Conservation (phyloP, 2,888 invertebrate species). For the Nesidiocoris tenuis region DNA sequence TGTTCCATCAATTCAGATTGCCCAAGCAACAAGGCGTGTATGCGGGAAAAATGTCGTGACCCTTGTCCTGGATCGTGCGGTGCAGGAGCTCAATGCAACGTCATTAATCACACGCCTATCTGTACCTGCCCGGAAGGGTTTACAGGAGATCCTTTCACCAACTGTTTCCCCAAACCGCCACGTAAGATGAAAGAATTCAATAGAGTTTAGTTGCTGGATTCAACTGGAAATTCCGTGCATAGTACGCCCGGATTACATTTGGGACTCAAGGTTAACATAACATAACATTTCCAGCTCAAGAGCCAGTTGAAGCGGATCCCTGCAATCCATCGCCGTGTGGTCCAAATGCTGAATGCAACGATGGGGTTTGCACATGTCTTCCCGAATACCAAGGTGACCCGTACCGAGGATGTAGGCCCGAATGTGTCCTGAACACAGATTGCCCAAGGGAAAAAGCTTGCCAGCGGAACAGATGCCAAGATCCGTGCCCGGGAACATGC, state of each 20-base stretch:
- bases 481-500: slow-evolving; percentile 70
- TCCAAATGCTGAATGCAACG: slow-evolving; percentile 71
- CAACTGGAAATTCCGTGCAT: too few relatives aligned
- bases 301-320: slow-evolving; percentile 52
- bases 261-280: too few relatives aligned
- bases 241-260: too few relatives aligned
- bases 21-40: slow-evolving; percentile 57
- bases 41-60: slow-evolving; percentile 57
- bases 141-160: slow-evolving; percentile 74
- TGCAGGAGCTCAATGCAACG: slow-evolving; percentile 70
- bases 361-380: slow-evolving; percentile 73
- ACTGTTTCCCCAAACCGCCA: slow-evolving; percentile 63
- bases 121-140: slow-evolving; percentile 74
- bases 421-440: slow-evolving; percentile 76
- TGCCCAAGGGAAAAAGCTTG: slow-evolving; percentile 65
- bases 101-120: slow-evolving; percentile 73
- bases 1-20: slow-evolving; percentile 57
- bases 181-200: slow-evolving; percentile 55
- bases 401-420: slow-evolving; percentile 70
- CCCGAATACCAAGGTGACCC: slow-evolving; percentile 71
- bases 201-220: background rate
- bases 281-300: slow-evolving; percentile 28
- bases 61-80: slow-evolving; percentile 67
- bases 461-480: slow-evolving; percentile 66
- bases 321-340: slow-evolving; percentile 80